phyloP scores from a whole-genome alignment of 2,113 vertebrate species.

The Burhinus oedicnemus region DNA sequence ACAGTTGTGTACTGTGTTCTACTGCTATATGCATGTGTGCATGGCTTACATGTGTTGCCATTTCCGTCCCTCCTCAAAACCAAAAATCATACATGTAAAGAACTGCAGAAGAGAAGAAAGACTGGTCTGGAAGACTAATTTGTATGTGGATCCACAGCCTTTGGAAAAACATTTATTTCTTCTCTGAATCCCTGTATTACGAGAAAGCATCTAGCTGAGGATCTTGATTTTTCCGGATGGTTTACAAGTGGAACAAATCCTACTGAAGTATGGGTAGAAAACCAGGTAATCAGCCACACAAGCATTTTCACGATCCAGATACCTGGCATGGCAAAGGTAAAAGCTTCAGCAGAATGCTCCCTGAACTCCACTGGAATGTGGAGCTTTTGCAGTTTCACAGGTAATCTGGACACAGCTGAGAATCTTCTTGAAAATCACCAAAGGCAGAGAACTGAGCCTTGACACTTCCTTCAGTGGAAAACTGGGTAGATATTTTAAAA shows the following conservation, averaged over 20 bases:
- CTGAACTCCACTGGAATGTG: neutral
- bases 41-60: neutral
- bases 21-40: neutral
- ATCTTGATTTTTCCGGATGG: neutral
- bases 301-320: neutral
- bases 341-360: neutral
- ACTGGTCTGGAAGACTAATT: neutral
- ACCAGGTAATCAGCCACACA: neutral
- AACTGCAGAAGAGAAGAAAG: neutral
- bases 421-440: neutral
- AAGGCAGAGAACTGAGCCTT: neutral
- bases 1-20: neutral
- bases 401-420: neutral
- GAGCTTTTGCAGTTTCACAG: neutral
- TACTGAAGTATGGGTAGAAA: neutral
- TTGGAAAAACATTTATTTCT: neutral
- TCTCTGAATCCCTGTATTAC: neutral
- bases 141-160: neutral
- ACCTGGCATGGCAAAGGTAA: neutral
- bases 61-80: neutral
- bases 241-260: neutral
- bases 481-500: neutral
- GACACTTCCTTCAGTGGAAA: neutral
- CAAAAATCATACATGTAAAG: accelerated
- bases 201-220: neutral